Percentiles rank a stretch among this genome's conserved stretches.
Conservation (phyloP, 2,113 vertebrate genomes). For the Thunnus thynnus region DNA sequence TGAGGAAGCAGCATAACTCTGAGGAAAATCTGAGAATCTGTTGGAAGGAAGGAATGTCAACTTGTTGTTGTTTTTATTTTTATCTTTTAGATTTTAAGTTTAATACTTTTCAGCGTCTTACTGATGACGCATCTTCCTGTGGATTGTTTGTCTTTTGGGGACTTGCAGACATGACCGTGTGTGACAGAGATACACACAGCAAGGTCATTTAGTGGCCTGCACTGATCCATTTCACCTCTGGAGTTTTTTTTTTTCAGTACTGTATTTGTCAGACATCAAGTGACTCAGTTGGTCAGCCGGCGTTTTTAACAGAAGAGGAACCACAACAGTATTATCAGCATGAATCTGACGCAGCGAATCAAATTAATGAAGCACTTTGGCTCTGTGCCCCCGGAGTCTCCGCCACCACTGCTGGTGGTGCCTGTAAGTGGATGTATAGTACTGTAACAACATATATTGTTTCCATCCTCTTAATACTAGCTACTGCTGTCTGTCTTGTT, state of each 20-base stretch:
- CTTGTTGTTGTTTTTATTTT: neutral
- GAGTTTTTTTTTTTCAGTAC: neutral
- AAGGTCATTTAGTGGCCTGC: neutral
- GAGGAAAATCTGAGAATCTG: neutral
- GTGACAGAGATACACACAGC: conserved; percentile 6
- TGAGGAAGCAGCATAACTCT: neutral
- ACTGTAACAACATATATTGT: neutral
- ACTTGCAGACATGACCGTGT: neutral
- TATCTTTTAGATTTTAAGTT: neutral
- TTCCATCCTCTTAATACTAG: neutral
- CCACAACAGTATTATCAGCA: conserved; percentile 6
- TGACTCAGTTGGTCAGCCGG: neutral
- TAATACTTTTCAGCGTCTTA: neutral
- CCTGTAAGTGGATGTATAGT: conserved; percentile 73
- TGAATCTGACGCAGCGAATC: conserved; percentile 74
- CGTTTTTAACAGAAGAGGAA: conserved; percentile 2
- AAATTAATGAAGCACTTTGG: conserved; percentile 81
- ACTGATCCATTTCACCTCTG: neutral
- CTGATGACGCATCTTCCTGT: neutral
- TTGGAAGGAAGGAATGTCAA: neutral
- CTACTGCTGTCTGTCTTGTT: neutral
- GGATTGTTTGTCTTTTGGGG: conserved; percentile 8
- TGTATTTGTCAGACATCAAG: neutral
- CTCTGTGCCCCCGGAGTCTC: conserved; percentile 68
- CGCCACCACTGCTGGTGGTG: conserved; percentile 73